Conservation (phyloP, 2,888 invertebrate species). For the Sphaeridia pumilis region DNA sequence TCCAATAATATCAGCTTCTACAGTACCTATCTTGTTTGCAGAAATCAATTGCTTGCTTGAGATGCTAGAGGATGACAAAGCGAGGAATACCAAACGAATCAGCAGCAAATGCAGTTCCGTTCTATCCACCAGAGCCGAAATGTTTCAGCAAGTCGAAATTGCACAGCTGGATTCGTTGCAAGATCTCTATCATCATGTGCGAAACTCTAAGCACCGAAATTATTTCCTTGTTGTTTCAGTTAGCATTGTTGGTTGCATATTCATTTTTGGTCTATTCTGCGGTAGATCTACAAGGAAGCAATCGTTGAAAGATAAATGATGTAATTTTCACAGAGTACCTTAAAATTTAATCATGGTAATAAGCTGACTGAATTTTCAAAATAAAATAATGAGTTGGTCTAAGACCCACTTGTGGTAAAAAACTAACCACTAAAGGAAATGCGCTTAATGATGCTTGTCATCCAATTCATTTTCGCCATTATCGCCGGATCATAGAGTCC, state of each 20-base stretch:
- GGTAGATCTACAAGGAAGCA: conserved; percentile 64
- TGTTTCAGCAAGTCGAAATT: conserved; percentile 74
- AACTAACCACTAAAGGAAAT: too few species aligned
- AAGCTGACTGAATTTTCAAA: too few species aligned
- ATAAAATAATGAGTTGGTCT: too few species aligned
- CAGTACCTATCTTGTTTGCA: too few species aligned
- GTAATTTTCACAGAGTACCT: too few species aligned
- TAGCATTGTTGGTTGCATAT: conserved; percentile 60
- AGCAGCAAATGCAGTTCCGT: conserved; percentile 66
- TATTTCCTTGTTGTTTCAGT: conserved; percentile 70
- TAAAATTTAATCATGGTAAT: too few species aligned
- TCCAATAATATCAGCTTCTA: neutral
- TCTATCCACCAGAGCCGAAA: conserved; percentile 68
- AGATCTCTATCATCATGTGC: conserved; percentile 68
- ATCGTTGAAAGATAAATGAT: conserved; percentile 37
- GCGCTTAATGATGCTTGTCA: too few species aligned
- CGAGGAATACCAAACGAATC: conserved; percentile 40
- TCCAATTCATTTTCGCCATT: too few species aligned
- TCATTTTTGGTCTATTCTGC: conserved; percentile 84
- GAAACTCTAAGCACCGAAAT: conserved; percentile 71
- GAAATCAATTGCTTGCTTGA: conserved; percentile 66
- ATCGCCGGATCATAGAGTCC: too few species aligned
- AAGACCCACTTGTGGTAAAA: too few species aligned
- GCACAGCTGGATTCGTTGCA: conserved; percentile 52
- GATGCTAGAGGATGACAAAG: conserved; percentile 36